Percentiles rank a stretch among this genome's conserved stretches.
These are phyloP conservation scores for Tetragnatha montana DNA, from an alignment of 2,888 invertebrate genomes.

Conservation along the genomic window DNA sequence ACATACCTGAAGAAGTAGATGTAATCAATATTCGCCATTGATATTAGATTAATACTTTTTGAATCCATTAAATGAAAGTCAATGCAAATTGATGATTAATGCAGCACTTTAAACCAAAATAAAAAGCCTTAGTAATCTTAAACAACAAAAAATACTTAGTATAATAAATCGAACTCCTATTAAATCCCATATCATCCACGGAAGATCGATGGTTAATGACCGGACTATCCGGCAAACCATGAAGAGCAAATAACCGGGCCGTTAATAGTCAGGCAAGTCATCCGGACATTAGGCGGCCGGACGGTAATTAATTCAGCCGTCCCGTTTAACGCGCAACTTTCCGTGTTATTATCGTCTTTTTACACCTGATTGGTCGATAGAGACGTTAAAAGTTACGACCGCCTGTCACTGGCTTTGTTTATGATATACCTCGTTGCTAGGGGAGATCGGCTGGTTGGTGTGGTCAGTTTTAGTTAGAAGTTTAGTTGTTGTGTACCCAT, in stretches of 20 bases:
- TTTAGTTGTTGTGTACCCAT: too few relatives aligned
- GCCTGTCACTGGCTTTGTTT: constrained; percentile 41
- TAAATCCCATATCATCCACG: background rate
- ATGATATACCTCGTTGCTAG: constrained; percentile 36
- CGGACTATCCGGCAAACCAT: constrained; percentile 8
- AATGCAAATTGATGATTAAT: too few relatives aligned
- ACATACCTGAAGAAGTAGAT: too few relatives aligned
- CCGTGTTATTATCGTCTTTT: constrained; percentile 27
- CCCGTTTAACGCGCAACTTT: constrained; percentile 8
- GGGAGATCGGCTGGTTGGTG: background rate
- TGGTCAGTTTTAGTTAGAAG: too few relatives aligned
- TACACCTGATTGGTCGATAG: background rate
- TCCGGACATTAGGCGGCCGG: constrained; percentile 37
- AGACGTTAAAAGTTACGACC: constrained; percentile 20
- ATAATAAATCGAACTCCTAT: too few relatives aligned
- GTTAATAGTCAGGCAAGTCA: constrained; percentile 17
- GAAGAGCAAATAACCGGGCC: constrained; percentile 35
- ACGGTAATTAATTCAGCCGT: constrained; percentile 52
- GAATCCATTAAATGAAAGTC: too few relatives aligned
- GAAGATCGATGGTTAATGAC: background rate
- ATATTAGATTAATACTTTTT: too few relatives aligned
- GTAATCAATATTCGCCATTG: too few relatives aligned
- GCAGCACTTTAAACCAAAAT: too few relatives aligned
- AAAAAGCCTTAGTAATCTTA: too few relatives aligned
- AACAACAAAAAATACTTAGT: too few relatives aligned